A percentile compares a stretch with the other conserved stretches of the same genome.
phyloP scores from a whole-genome alignment of 2,888 invertebrate genomes.

The Panzeria rudis region DNA sequence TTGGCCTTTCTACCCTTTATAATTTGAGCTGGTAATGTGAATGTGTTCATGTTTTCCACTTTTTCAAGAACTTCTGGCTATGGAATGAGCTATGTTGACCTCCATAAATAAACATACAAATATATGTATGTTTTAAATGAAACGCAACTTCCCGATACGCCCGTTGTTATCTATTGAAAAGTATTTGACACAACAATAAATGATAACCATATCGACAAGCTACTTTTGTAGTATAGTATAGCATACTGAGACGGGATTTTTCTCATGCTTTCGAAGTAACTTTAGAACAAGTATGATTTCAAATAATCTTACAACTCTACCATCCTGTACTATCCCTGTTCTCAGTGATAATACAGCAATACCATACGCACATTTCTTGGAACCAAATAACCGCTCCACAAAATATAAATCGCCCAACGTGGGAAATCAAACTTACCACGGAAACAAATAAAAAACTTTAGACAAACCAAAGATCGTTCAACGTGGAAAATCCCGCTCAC shows the following conservation, averaged over 20 bases:
- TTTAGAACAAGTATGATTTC: neutral
- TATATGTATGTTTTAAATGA: too few species aligned
- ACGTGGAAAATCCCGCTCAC: neutral
- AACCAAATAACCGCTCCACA: neutral
- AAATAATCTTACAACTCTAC: neutral
- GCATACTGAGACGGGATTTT: too few species aligned
- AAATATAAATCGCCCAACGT: neutral
- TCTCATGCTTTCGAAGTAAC: too few species aligned
- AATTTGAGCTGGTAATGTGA: too few species aligned
- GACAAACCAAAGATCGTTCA: neutral
- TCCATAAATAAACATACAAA: too few species aligned
- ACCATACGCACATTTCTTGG: neutral
- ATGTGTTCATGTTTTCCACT: too few species aligned
- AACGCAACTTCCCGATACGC: neutral
- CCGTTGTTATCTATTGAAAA: neutral
- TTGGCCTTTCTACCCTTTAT: too few species aligned
- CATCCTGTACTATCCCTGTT: neutral
- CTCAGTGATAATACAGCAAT: neutral
- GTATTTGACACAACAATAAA: conserved; percentile 3
- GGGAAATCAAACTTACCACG: conserved; percentile 12
- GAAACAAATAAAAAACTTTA: neutral
- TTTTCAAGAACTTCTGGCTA: too few species aligned
- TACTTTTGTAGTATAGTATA: neutral
- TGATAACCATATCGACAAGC: too few species aligned
- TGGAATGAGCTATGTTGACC: too few species aligned